Base-by-base conservation (phyloP, 2,888 invertebrate genomes). In the Hipparchia semele region DNA sequence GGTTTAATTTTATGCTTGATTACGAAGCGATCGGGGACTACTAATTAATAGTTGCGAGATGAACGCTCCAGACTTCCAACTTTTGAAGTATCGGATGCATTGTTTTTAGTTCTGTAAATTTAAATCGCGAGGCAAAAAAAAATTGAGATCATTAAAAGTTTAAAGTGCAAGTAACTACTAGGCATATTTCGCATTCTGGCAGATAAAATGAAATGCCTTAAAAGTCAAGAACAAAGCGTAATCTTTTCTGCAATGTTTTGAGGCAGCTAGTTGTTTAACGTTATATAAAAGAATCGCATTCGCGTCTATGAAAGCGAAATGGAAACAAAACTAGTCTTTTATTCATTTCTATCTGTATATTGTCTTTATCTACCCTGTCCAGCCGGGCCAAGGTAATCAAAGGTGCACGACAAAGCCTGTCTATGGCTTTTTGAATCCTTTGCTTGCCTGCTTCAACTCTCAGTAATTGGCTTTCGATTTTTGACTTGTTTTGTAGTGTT, bases 1-100 rank as follows among this genome's bases (percentile, higher is more conserved):
- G 88, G 88, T 92, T 94, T 93, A 93, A 94, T 94, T 94, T 94
- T 93, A 94, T 92, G 94, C 92, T 92, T 93, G 91, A 94, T 94
- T 94, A 93, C 89, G 81, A 86, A 82, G 83, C 85, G 84, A 86
- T 84, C 85, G 80, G 87, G 86, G 81, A 79, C 84, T 85, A 87
- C 90, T 91, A 92, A 92, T 92, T 92, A 92, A 93, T 91, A 86
- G 87, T 85, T 86, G 83, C 83, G 87, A 90, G 90, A 89, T 88
- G 88, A 84, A 87, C 84, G 84, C 77, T 74, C 71, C 75, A 76
- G 78, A 79, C 76, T 79, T 78, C 76, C 74, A 77, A 77, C 71
- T 78, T 78, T 75, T 80, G 71, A 78, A 79, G 79, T 75, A 78
- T 77, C 73, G 72, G 72, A 75, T 75, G 75, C 77, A 75, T 77